Conservation (phyloP, 2,113 vertebrate species). For the Sebastes fasciatus region DNA sequence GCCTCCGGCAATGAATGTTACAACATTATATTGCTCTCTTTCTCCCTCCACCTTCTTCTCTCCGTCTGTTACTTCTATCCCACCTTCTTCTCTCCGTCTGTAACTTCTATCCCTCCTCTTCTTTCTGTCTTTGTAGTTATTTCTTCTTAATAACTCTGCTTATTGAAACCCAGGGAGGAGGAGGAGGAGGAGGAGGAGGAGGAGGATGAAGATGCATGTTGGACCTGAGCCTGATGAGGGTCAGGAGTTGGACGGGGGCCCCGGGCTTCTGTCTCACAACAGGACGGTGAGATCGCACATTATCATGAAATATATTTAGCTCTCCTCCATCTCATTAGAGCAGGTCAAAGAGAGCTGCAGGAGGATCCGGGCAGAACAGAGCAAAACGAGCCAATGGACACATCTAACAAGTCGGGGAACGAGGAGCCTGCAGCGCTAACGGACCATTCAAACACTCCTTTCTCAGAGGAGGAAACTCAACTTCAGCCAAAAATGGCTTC, state of each 20-base stretch:
- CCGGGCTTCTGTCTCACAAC: constrained; percentile 37
- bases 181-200: neutral
- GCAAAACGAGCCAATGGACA: constrained; percentile 39
- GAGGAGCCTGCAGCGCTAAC: constrained; percentile 17
- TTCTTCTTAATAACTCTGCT: constrained; percentile 4
- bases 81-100: neutral
- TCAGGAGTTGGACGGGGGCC: constrained; percentile 6
- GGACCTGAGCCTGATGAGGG: constrained; percentile 43
- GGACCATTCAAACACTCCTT: constrained; percentile 5
- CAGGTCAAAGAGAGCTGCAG: constrained; percentile 66
- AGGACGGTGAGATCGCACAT: constrained; percentile 52
- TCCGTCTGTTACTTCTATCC: too few relatives aligned
- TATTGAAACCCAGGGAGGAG: constrained; percentile 19
- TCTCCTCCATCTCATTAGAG: constrained; percentile 52
- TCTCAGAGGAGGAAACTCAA: neutral
- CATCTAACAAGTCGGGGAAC: constrained; percentile 40
- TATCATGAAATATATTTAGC: constrained; percentile 59
- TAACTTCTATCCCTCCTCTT: neutral
- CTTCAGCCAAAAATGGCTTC: neutral
- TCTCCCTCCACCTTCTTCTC: too few relatives aligned
- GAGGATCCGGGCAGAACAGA: constrained; percentile 30
- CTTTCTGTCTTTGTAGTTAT: constrained; percentile 13
- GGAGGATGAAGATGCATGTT: constrained; percentile 35
- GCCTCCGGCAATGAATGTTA: too few relatives aligned
- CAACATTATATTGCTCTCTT: neutral